phyloP scores from a whole-genome alignment of 2,797 vertebrate species.

The Hypotaenidia philippensis region DNA sequence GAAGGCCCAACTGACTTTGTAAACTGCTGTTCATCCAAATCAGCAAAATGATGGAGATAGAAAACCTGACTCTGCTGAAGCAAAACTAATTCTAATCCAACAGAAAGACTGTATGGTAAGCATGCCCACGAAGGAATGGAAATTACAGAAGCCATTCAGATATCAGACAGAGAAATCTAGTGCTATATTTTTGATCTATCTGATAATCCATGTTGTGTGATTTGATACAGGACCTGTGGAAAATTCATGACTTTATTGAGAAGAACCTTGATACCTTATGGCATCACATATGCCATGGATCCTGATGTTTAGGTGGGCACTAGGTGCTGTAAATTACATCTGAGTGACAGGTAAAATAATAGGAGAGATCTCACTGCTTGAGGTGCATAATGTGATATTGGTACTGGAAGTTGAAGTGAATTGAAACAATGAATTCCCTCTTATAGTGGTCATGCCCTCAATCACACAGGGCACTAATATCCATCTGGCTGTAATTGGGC shows the following conservation, averaged over 20 bases:
- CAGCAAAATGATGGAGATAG: background rate
- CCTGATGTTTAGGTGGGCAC: background rate
- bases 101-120: background rate
- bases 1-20: background rate
- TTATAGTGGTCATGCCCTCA: background rate
- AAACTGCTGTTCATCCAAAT: background rate
- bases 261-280: rapidly evolving
- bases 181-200: background rate
- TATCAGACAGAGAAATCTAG: background rate
- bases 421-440: background rate
- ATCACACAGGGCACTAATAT: background rate
- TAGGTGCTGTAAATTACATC: background rate
- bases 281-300: background rate
- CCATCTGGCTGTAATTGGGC: background rate
- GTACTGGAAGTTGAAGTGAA: background rate
- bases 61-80: background rate
- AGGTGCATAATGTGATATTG: background rate
- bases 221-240: background rate
- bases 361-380: background rate
- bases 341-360: background rate
- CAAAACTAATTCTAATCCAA: background rate
- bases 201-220: background rate
- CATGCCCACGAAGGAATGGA: background rate
- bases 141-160: background rate
- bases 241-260: background rate